Percentiles rank a stretch among this genome's conserved stretches.
Evolutionary conservation across 2,888 invertebrate species (phyloP).

Genomic region (Drosophila diplacantha): DNA sequence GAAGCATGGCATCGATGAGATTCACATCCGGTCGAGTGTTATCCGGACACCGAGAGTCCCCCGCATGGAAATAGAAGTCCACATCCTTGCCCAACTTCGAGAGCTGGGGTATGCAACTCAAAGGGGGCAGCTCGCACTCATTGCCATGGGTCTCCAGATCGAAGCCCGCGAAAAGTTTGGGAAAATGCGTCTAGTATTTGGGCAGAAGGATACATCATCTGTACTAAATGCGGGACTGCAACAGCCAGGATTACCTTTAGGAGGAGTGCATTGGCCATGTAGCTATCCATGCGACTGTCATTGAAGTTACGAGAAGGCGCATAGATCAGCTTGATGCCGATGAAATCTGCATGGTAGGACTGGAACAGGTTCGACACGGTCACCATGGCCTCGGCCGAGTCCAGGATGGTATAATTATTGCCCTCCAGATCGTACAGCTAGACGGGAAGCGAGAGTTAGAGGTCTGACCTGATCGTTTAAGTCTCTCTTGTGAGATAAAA

Average conservation of each 20-base stretch:
- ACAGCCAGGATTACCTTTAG: constrained; percentile 42
- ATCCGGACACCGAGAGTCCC: constrained; percentile 86
- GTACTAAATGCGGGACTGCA: rapidly evolving
- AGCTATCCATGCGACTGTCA: constrained; percentile 70
- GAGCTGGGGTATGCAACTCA: constrained; percentile 81
- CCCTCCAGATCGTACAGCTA: constrained; percentile 83
- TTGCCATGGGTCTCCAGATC: constrained; percentile 84
- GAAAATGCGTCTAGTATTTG: constrained; percentile 78
- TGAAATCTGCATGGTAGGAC: constrained; percentile 80
- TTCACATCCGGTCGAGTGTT: constrained; percentile 81
- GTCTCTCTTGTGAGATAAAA: no score
- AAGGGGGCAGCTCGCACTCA: constrained; percentile 83
- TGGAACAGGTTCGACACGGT: constrained; percentile 79
- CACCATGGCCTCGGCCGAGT: constrained; percentile 80
- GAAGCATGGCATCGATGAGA: constrained; percentile 85
- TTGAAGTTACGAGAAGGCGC: constrained; percentile 80
- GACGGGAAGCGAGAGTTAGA: background rate
- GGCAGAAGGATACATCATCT: background rate
- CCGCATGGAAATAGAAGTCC: constrained; percentile 86
- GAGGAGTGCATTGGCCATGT: constrained; percentile 45
- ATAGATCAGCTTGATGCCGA: constrained; percentile 84
- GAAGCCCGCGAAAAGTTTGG: constrained; percentile 84
- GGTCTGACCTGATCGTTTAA: no score
- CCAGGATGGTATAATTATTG: constrained; percentile 78
- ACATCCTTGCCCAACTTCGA: constrained; percentile 78